These are phyloP conservation scores for Megalops cyprinoides DNA, from an alignment of 2,797 vertebrate species.

Conservation along the genomic window DNA sequence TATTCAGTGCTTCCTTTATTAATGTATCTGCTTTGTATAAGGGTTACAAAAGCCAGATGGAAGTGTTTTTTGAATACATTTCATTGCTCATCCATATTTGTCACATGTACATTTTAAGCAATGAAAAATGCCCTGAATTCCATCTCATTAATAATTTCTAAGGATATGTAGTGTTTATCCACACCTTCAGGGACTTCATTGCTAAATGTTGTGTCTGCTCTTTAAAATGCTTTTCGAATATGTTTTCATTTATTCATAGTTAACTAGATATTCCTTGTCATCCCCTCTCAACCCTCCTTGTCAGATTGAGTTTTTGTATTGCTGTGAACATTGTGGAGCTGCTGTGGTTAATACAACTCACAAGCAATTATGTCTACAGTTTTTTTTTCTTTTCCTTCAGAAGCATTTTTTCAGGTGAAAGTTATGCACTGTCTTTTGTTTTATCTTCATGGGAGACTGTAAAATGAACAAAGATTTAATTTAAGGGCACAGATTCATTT, in stretches of 20 bases:
- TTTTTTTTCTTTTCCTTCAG: not conserved
- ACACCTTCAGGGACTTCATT: not conserved
- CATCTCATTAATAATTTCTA: not conserved
- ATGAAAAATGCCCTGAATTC: not conserved
- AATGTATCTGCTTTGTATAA: not conserved
- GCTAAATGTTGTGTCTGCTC: not conserved
- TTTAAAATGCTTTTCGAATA: slow-evolving; percentile 15
- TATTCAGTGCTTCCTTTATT: too few relatives aligned
- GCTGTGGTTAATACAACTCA: too few relatives aligned
- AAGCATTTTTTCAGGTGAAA: not conserved
- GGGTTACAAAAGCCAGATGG: not conserved
- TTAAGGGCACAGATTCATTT: not conserved
- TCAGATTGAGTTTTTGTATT: not conserved
- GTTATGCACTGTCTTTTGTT: not conserved
- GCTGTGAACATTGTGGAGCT: too few relatives aligned
- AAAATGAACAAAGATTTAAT: not conserved
- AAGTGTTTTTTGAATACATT: not conserved
- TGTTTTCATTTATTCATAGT: slow-evolving; percentile 16
- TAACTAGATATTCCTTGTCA: not conserved
- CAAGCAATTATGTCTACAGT: not conserved
- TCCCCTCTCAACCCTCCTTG: not conserved
- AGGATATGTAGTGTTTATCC: not conserved
- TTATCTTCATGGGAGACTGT: not conserved
- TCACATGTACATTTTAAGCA: not conserved
- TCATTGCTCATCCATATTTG: not conserved